phyloP scores from a whole-genome alignment of 2,888 invertebrate genomes.

The Acanthoscelides obtectus region DNA sequence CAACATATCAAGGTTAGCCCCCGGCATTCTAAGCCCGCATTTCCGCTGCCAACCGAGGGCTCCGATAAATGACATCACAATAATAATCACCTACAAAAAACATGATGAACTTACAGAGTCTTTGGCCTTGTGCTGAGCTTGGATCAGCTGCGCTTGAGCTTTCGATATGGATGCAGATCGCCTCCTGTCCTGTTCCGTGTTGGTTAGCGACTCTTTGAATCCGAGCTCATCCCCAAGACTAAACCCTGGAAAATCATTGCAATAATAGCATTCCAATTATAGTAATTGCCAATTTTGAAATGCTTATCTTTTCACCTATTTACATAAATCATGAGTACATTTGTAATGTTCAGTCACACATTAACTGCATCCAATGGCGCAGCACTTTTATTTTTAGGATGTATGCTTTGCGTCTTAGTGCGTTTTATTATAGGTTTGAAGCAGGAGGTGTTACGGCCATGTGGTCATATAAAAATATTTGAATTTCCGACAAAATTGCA shows the following conservation, averaged over 20 bases:
- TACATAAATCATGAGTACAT: neutral
- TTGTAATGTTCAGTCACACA: too few relatives aligned
- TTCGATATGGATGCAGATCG: conserved; percentile 42
- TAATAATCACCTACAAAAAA: neutral
- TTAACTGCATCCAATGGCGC: too few relatives aligned
- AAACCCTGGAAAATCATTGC: conserved; percentile 60
- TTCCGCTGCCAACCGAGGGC: too few relatives aligned
- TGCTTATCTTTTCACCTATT: neutral
- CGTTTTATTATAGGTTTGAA: too few relatives aligned
- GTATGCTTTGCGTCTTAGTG: too few relatives aligned
- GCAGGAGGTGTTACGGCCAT: too few relatives aligned
- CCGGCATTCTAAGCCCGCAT: too few relatives aligned
- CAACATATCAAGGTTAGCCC: too few relatives aligned
- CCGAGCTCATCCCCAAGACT: conserved; percentile 83
- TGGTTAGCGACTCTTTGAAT: conserved; percentile 77
- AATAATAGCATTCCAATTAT: neutral
- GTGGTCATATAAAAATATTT: too few relatives aligned
- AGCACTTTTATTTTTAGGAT: too few relatives aligned
- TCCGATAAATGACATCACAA: too few relatives aligned
- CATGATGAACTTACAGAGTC: neutral
- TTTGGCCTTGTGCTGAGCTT: conserved; percentile 31
- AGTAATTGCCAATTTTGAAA: neutral
- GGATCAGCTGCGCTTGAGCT: conserved; percentile 37
- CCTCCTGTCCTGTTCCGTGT: conserved; percentile 66
- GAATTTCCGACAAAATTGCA: too few relatives aligned